phyloP scores from a whole-genome alignment of 2,888 invertebrate species.

The Eristalis pertinax region DNA sequence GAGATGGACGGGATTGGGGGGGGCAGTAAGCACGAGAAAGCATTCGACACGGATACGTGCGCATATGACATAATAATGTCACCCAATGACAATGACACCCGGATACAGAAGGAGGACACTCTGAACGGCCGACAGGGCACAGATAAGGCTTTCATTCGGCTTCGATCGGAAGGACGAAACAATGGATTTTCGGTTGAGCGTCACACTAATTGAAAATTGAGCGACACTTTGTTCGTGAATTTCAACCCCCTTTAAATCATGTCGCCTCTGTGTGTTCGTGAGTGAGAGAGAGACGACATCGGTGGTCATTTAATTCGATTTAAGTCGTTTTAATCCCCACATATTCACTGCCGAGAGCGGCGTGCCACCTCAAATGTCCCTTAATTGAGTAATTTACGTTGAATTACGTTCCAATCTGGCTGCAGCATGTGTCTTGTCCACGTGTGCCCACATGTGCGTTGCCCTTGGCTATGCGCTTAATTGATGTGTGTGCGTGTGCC shows the following conservation, averaged over 20 bases:
- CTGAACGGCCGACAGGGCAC: constrained; percentile 1
- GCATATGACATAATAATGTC: constrained; percentile 64
- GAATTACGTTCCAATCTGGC: constrained; percentile 10
- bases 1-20: not conserved
- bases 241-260: not conserved
- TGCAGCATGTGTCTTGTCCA: constrained; percentile 31
- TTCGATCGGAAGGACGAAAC: constrained; percentile 49
- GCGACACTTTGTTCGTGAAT: not conserved
- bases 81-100: constrained; percentile 62
- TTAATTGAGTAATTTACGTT: constrained; percentile 61
- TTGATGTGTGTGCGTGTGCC: constrained; percentile 52
- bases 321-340: constrained; percentile 56
- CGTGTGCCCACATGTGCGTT: not conserved
- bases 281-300: not conserved
- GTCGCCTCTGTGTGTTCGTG: no score
- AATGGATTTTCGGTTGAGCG: constrained; percentile 60
- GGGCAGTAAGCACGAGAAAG: not conserved
- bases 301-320: constrained; percentile 52
- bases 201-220: constrained; percentile 64
- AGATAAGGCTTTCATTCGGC: constrained; percentile 61
- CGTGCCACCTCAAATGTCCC: constrained; percentile 46
- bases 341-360: constrained; percentile 39
- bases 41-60: constrained; percentile 34
- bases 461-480: constrained; percentile 5
- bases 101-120: constrained; percentile 54